A percentile compares a stretch with the other conserved stretches of the same genome.
These are phyloP conservation scores for Leucoraja ocellata DNA, from an alignment of 2,797 vertebrate genomes.

Conservation along the genomic window DNA sequence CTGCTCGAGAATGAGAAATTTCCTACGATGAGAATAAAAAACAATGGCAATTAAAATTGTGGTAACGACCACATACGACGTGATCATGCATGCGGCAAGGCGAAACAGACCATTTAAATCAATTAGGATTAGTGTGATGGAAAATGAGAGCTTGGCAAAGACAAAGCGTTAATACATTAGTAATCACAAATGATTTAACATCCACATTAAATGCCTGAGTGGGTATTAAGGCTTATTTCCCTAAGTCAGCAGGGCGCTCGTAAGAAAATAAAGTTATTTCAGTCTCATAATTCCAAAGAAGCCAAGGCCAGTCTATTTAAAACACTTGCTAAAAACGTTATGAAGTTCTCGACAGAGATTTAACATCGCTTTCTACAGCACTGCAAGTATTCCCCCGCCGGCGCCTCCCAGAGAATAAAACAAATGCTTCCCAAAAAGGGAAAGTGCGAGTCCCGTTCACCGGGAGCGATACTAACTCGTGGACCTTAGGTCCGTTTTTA, in stretches of 20 bases:
- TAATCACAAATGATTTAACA: slow-evolving; percentile 88
- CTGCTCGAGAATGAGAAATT: slow-evolving; percentile 92
- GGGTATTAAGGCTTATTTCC: slow-evolving; percentile 73
- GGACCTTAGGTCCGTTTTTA: not conserved
- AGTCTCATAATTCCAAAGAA: slow-evolving; percentile 65
- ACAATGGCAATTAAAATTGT: slow-evolving; percentile 93
- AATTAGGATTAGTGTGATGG: slow-evolving; percentile 96
- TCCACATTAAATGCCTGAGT: slow-evolving; percentile 79
- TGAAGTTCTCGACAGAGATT: not conserved
- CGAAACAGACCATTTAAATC: slow-evolving; percentile 98
- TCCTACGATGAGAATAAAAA: slow-evolving; percentile 71
- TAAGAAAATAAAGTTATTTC: slow-evolving; percentile 64
- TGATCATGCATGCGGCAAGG: slow-evolving; percentile 91
- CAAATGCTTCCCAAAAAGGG: not conserved
- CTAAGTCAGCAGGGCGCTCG: slow-evolving; percentile 71
- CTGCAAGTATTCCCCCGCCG: not conserved
- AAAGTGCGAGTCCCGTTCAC: not conserved
- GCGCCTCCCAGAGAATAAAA: not conserved
- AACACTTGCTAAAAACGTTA: not conserved
- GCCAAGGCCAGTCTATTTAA: slow-evolving; percentile 52
- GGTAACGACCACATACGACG: slow-evolving; percentile 95
- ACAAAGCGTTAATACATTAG: slow-evolving; percentile 76
- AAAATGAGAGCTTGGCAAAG: slow-evolving; percentile 84
- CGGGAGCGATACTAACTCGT: not conserved
- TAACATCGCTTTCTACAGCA: too few species aligned